Conservation (phyloP, 2,888 invertebrate species). For the Diaperis boleti region DNA sequence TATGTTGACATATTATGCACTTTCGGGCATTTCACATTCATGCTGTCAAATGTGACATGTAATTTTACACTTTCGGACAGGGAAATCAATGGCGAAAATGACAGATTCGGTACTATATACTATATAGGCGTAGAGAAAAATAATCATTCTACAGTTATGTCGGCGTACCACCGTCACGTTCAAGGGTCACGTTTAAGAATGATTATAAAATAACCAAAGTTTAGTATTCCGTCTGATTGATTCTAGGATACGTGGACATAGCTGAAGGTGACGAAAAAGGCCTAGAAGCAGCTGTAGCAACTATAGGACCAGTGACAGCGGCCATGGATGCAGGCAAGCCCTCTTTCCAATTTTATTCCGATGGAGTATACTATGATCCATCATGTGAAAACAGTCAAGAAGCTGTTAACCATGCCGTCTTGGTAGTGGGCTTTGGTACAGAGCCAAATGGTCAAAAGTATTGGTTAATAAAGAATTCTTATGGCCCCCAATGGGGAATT, state of each 20-base stretch:
- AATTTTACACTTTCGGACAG: no score
- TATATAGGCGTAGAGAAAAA: no score
- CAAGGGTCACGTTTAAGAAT: no score
- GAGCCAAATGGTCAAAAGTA: slow-evolving; percentile 72
- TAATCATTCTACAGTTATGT: no score
- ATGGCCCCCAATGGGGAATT: slow-evolving; percentile 65
- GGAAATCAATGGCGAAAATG: no score
- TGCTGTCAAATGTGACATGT: background rate
- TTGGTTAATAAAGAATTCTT: slow-evolving; percentile 79
- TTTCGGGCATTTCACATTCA: slow-evolving; percentile 13
- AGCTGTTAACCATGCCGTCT: slow-evolving; percentile 83
- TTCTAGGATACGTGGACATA: slow-evolving; percentile 80
- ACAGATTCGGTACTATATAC: no score
- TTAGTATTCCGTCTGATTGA: no score
- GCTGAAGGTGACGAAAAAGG: slow-evolving; percentile 78
- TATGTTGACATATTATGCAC: no score
- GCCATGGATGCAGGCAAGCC: slow-evolving; percentile 87
- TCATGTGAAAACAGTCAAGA: slow-evolving; percentile 71
- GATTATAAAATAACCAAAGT: no score
- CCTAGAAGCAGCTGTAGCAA: slow-evolving; percentile 81
- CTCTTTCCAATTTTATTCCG: slow-evolving; percentile 83
- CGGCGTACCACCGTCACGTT: no score
- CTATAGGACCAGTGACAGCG: slow-evolving; percentile 85
- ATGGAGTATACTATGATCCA: slow-evolving; percentile 83
- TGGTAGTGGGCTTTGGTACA: slow-evolving; percentile 84